Percentiles rank a stretch among this genome's conserved stretches.
phyloP scores from a whole-genome alignment of 2,888 invertebrate species.

The Parapristionchus giblindavisi region DNA sequence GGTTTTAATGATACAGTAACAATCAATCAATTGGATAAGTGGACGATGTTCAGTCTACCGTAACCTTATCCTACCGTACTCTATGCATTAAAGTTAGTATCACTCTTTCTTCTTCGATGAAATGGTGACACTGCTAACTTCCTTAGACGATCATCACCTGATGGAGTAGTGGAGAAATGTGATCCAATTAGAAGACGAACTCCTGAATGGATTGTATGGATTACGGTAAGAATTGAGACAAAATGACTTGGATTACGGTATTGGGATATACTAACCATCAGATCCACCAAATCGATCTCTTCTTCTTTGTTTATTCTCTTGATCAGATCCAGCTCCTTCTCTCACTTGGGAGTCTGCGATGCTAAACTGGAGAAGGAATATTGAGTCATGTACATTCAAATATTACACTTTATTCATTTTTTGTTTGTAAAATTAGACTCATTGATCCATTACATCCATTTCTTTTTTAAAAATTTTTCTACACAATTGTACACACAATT shows the following conservation, averaged over 20 bases:
- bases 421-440: too few species aligned
- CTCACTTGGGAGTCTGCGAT: constrained; percentile 32
- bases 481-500: too few species aligned
- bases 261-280: constrained; percentile 42
- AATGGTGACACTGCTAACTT: constrained; percentile 21
- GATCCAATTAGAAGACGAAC: constrained; percentile 34
- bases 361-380: constrained; percentile 25
- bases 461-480: too few species aligned
- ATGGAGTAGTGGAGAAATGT: neutral
- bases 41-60: too few species aligned
- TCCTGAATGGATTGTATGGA: constrained; percentile 2
- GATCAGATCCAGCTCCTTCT: neutral
- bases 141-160: constrained; percentile 14
- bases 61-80: too few species aligned
- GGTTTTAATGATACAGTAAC: too few species aligned
- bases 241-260: neutral
- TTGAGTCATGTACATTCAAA: neutral
- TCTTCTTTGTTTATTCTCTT: constrained; percentile 40
- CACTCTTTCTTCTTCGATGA: constrained; percentile 36
- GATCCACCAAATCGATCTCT: constrained; percentile 54
- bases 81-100: constrained; percentile 33
- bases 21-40: too few species aligned
- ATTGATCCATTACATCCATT: too few species aligned
- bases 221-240: neutral
- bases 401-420: too few species aligned